A percentile compares a stretch with the other conserved stretches of the same genome.
These are phyloP conservation scores for Iguana delicatissima DNA, from an alignment of 2,797 vertebrate species.

Conservation along the genomic window DNA sequence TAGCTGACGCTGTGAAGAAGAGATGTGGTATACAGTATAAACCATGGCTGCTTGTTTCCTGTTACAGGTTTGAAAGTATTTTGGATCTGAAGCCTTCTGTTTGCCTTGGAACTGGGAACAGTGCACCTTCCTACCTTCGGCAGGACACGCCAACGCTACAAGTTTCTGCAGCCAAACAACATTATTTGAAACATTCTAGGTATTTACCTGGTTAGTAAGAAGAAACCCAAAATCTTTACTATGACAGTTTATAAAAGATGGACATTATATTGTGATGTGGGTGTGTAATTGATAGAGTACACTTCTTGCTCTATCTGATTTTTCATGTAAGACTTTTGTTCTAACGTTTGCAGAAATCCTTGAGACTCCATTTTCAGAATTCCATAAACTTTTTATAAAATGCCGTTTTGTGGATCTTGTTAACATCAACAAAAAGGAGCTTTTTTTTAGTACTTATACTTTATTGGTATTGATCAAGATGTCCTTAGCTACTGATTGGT, in stretches of 20 bases:
- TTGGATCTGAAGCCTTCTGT: constrained; percentile 88
- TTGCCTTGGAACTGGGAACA: constrained; percentile 80
- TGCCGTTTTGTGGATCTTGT: neutral
- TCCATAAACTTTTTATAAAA: neutral
- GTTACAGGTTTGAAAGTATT: constrained; percentile 87
- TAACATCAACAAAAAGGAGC: neutral
- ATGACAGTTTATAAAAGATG: neutral
- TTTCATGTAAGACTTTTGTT: neutral
- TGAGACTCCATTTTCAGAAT: neutral
- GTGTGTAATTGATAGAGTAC: too few species aligned
- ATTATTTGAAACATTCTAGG: constrained; percentile 93
- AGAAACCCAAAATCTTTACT: constrained; percentile 16
- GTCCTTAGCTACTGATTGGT: neutral
- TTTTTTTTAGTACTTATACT: neutral
- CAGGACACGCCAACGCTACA: constrained; percentile 84
- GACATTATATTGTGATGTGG: neutral
- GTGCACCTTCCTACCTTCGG: constrained; percentile 81
- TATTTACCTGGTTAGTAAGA: constrained; percentile 90
- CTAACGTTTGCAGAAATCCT: neutral
- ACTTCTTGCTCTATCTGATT: neutral
- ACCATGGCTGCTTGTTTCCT: constrained; percentile 35
- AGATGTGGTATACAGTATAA: neutral
- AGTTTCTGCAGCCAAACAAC: constrained; percentile 89
- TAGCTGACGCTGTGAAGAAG: neutral
- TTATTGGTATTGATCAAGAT: neutral